Percentiles rank a stretch among this genome's conserved stretches.
Conservation (phyloP, 2,888 invertebrate species). For the Mythimna impura region DNA sequence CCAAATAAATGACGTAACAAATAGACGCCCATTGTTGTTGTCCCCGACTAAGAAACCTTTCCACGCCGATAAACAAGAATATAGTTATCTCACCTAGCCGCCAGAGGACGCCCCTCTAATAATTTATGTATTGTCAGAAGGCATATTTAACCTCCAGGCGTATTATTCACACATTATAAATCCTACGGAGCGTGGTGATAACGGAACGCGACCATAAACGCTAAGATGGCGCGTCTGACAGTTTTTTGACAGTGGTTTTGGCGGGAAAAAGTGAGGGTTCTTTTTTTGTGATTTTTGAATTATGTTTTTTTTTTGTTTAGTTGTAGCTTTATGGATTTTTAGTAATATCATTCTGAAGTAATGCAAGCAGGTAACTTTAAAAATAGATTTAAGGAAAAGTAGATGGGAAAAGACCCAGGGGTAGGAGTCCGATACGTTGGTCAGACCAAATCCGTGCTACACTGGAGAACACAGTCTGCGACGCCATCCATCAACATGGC, state of each 20-base stretch:
- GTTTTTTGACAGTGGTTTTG: constrained; percentile 82
- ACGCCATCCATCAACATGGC: too few relatives aligned
- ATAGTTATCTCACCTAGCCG: constrained; percentile 84
- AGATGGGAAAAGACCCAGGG: too few relatives aligned
- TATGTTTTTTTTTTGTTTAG: constrained; percentile 16
- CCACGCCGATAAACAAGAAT: constrained; percentile 85
- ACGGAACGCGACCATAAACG: constrained; percentile 79
- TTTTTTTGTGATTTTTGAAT: constrained; percentile 53
- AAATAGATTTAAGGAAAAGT: too few relatives aligned
- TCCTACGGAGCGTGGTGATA: constrained; percentile 86
- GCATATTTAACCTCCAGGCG: constrained; percentile 84
- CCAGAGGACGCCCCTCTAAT: constrained; percentile 73
- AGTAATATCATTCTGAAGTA: neutral
- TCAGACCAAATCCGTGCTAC: too few relatives aligned
- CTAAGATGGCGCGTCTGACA: constrained; percentile 83
- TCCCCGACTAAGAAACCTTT: constrained; percentile 79
- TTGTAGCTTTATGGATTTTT: neutral
- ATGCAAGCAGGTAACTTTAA: neutral
- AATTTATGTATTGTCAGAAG: constrained; percentile 88
- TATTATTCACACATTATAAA: constrained; percentile 90
- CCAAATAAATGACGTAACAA: constrained; percentile 59
- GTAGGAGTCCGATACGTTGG: too few relatives aligned
- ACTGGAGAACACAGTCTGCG: too few relatives aligned
- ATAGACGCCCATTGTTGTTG: constrained; percentile 71
- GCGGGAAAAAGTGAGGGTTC: constrained; percentile 72